phyloP scores from a whole-genome alignment of 2,888 invertebrate species.

The Dysmachus trigonus region DNA sequence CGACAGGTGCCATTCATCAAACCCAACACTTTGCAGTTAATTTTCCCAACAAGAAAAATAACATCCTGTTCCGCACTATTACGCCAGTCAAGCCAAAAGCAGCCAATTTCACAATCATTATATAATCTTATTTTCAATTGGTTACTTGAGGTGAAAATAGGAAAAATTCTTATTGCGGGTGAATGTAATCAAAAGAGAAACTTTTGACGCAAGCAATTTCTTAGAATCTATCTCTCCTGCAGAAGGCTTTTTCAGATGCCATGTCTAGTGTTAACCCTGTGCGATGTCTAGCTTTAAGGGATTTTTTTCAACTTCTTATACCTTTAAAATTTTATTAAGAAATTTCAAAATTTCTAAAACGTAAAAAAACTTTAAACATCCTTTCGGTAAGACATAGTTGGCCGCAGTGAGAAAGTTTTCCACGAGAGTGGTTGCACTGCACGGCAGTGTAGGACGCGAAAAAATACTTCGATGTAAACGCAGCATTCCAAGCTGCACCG shows the following conservation, averaged over 20 bases:
- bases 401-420: too few species aligned
- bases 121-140: too few species aligned
- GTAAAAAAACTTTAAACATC: too few species aligned
- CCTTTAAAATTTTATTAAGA: too few species aligned
- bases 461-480: too few species aligned
- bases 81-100: neutral
- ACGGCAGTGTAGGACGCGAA: too few species aligned
- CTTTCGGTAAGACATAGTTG: too few species aligned
- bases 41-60: neutral
- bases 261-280: neutral
- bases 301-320: too few species aligned
- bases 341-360: too few species aligned
- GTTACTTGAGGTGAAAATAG: neutral
- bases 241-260: neutral
- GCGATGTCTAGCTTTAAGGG: neutral
- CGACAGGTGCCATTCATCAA: neutral
- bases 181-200: neutral
- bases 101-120: neutral
- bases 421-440: too few species aligned
- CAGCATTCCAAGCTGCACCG: too few species aligned
- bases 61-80: neutral
- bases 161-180: neutral
- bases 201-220: neutral
- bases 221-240: neutral
- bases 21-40: neutral